Conservation (phyloP, 1,140 invertebrate species). For the Harlomillsia oculata region DNA sequence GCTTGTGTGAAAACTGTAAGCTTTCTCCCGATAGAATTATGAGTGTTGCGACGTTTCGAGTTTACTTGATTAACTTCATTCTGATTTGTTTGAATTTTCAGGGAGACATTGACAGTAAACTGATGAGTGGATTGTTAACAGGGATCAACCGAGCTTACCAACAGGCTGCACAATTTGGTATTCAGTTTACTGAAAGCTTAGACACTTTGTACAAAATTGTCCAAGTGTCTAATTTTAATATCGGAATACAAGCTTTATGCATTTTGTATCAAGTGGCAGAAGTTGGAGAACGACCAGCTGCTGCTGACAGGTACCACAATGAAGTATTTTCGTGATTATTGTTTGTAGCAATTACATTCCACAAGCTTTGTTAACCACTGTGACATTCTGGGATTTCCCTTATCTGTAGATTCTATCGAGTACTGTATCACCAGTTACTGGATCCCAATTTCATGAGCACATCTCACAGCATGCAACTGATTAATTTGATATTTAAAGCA, state of each 20-base stretch:
- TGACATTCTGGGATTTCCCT: too few relatives aligned
- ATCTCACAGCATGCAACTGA: conserved; percentile 66
- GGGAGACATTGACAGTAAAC: conserved; percentile 80
- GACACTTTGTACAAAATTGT: conserved; percentile 82
- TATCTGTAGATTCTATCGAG: conserved; percentile 64
- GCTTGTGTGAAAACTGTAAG: conserved; percentile 67
- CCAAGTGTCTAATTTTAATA: conserved; percentile 69
- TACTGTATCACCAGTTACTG: conserved; percentile 77
- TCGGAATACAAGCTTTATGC: conserved; percentile 74
- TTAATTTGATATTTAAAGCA: conserved; percentile 79
- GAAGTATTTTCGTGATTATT: too few relatives aligned
- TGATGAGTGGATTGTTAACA: conserved; percentile 80
- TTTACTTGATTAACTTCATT: too few relatives aligned
- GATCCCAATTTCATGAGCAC: conserved; percentile 64
- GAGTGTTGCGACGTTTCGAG: too few relatives aligned
- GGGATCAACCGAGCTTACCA: conserved; percentile 82
- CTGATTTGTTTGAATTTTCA: conserved; percentile 39
- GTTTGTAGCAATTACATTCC: too few relatives aligned
- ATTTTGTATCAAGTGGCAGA: conserved; percentile 74
- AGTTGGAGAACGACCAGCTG: conserved; percentile 42
- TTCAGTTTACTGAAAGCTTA: conserved; percentile 54
- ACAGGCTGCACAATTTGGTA: conserved; percentile 52
- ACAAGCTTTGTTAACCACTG: too few relatives aligned
- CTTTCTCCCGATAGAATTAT: too few relatives aligned
- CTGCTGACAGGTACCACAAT: conserved; percentile 46